Base-by-base conservation (phyloP, 2,888 invertebrate species). In the Drosophila antonietae region DNA sequence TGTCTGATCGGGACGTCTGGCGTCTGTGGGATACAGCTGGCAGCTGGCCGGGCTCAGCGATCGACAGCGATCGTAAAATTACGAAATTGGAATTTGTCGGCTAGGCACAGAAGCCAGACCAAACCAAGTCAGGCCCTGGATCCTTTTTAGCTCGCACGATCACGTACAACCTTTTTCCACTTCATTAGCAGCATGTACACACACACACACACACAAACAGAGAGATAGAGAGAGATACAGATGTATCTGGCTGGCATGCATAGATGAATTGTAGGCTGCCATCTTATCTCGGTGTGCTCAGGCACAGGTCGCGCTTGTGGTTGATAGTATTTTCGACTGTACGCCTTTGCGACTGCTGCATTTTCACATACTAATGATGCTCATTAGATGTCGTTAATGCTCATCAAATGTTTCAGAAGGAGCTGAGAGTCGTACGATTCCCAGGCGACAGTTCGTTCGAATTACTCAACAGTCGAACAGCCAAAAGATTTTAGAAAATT, bases 301-400 rank as follows among this genome's bases (percentile, higher is more conserved):
- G 73, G 46, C 68, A 56, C 76, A 78, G 68, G 59, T 73, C 75
- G 70, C 47, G 76, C 75, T 75, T 79, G 63, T 65, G 80, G 65
- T 61, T 74, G 57, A 68, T 74, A 66, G 28, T 28, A 28, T 28
- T 4, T 28, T 28, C 28, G 28, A 28, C 28, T 28, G 28, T 28
- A 28, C 28, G 28, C 5, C 28, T 51, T 47, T 51, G 55, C n/a
- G 37, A 37, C 56, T 46, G 33, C 8, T 33, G 31, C 18, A 41
- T 23, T 65, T 76, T 47, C 77, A 80, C 68, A 73, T 73, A 84
- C 88, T 89, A 86, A 86, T 86, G 85, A 86, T 76, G 83, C 85
- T 89, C 85, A 86, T 86, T 86, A 86, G 88, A 85, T 74, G 70
- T 85, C 75, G 80, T 86, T 83, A 86, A 76, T 68, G 81, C 68